phyloP scores from a whole-genome alignment of 1,140 invertebrate genomes.

The Drosophila willistoni region DNA sequence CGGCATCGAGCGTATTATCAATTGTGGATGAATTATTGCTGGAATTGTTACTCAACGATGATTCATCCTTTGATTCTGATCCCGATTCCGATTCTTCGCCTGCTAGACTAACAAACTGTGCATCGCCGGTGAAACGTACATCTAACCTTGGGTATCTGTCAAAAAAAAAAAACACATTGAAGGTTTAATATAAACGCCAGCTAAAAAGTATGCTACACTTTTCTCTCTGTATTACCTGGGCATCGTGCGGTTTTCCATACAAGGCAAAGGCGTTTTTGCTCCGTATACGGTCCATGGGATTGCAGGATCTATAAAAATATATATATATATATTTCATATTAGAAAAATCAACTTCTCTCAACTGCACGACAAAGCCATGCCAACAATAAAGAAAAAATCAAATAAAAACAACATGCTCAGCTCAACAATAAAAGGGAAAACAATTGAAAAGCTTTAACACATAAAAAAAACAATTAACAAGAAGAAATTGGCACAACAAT shows the following conservation, averaged over 20 bases:
- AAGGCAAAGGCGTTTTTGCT: slow-evolving; percentile 72
- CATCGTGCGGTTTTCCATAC: slow-evolving; percentile 70
- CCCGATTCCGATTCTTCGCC: no score
- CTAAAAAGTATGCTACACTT: neutral
- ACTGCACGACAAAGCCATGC: slow-evolving; percentile 37
- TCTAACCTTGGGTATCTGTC: slow-evolving; percentile 77
- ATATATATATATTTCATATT: slow-evolving; percentile 22
- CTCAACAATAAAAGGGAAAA: slow-evolving; percentile 13
- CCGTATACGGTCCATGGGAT: slow-evolving; percentile 78
- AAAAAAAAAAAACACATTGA: neutral
- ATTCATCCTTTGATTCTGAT: slow-evolving; percentile 30
- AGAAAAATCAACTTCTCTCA: neutral
- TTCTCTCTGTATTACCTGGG: slow-evolving; percentile 56
- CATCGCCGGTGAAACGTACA: slow-evolving; percentile 52
- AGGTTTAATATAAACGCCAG: neutral
- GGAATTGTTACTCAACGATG: slow-evolving; percentile 50
- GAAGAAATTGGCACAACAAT: slow-evolving; percentile 25
- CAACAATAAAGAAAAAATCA: slow-evolving; percentile 26
- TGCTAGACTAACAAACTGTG: slow-evolving; percentile 33
- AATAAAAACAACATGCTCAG: slow-evolving; percentile 25
- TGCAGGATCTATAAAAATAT: slow-evolving; percentile 73
- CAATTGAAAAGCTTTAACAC: slow-evolving; percentile 14
- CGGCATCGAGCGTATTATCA: slow-evolving; percentile 60
- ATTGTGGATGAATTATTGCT: slow-evolving; percentile 61
- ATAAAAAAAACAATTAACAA: slow-evolving; percentile 35